Conservation (phyloP, 2,797 vertebrate genomes). For the Rhodeus uyekii region DNA sequence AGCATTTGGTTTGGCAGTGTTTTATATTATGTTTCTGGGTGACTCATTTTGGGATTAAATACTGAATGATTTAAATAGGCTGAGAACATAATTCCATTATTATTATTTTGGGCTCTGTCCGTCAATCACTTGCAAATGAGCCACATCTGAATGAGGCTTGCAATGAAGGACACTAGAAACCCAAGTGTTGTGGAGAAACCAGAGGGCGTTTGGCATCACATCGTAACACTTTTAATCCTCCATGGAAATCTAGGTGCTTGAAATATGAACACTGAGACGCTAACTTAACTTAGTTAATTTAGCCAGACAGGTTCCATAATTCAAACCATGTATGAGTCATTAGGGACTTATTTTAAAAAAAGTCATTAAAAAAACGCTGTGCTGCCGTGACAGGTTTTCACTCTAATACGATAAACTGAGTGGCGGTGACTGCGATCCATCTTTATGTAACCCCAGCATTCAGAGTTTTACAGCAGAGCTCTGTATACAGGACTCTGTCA, state of each 20-base stretch:
- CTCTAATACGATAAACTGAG: constrained; percentile 31
- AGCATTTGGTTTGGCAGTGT: constrained; percentile 26
- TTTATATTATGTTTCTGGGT: constrained; percentile 29
- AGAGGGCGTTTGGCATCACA: not conserved
- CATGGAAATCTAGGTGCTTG: constrained; percentile 33
- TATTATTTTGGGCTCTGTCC: constrained; percentile 45
- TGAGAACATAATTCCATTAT: constrained; percentile 24
- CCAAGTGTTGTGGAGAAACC: constrained; percentile 21
- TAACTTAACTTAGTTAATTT: constrained; percentile 38
- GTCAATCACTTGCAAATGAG: constrained; percentile 51
- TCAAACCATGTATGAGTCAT: constrained; percentile 38
- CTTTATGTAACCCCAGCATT: constrained; percentile 40
- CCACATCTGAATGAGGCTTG: constrained; percentile 17
- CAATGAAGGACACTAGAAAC: constrained; percentile 14
- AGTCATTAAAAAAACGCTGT: constrained; percentile 30
- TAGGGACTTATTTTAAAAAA: constrained; percentile 46
- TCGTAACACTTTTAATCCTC: constrained; percentile 2
- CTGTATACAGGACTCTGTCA: constrained; percentile 12
- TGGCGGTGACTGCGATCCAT: not conserved
- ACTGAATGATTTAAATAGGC: constrained; percentile 32
- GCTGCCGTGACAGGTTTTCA: constrained; percentile 16
- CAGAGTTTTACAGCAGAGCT: constrained; percentile 8
- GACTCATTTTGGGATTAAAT: constrained; percentile 40
- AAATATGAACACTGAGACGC: constrained; percentile 41
- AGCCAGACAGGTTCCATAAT: constrained; percentile 37